These are phyloP conservation scores for Bostrychus sinensis DNA, from an alignment of 2,113 vertebrate species.

Conservation along the genomic window DNA sequence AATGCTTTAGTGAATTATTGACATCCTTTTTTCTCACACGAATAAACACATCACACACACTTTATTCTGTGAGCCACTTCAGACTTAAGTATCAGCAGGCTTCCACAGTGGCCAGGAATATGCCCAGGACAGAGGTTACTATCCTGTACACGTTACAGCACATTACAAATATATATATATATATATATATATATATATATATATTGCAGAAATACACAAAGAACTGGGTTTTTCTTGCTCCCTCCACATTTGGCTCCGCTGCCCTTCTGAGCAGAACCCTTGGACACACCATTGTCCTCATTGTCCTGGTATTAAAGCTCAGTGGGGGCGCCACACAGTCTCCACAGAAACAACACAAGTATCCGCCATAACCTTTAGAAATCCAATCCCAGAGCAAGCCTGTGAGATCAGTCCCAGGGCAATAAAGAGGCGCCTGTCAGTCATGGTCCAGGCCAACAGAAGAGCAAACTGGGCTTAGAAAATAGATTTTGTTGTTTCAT, in stretches of 20 bases:
- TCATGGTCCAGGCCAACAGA: background rate
- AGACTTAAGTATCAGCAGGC: background rate
- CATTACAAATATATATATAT: too few relatives aligned
- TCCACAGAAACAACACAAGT: constrained; percentile 8
- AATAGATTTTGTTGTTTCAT: too few relatives aligned
- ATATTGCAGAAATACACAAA: too few relatives aligned
- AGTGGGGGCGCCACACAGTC: background rate
- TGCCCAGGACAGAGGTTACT: too few relatives aligned
- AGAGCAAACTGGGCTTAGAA: too few relatives aligned
- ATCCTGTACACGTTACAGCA: too few relatives aligned
- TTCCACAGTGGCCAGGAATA: background rate
- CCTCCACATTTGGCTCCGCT: background rate
- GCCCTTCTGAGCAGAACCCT: background rate
- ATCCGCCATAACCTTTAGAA: constrained; percentile 4
- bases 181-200: too few relatives aligned
- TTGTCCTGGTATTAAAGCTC: background rate
- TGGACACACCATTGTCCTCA: background rate
- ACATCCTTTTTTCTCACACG: constrained; percentile 1
- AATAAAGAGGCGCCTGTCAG: background rate
- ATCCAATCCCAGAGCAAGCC: background rate
- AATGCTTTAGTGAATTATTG: background rate
- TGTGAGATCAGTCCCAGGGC: background rate
- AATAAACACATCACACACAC: constrained; percentile 10
- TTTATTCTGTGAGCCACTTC: background rate
- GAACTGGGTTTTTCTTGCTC: too few relatives aligned